Percentiles rank a stretch among this genome's conserved stretches.
phyloP scores from a whole-genome alignment of 2,113 vertebrate species.

The Microtus pennsylvanicus region DNA sequence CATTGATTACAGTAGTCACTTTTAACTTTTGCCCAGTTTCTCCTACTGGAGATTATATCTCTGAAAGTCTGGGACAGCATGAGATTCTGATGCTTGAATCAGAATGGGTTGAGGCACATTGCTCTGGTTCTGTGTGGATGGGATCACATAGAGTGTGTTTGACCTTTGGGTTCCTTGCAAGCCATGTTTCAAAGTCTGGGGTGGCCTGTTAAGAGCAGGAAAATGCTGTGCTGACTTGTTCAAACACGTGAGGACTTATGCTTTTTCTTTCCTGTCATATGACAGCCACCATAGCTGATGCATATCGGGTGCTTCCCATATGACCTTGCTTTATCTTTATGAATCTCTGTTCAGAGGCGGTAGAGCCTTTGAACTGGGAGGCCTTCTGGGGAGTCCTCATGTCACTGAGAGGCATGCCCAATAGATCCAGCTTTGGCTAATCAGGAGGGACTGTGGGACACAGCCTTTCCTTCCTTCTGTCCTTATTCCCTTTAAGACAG shows the following conservation, averaged over 20 bases:
- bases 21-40: neutral
- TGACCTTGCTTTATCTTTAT: neutral
- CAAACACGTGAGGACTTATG: neutral
- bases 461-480: neutral
- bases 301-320: neutral
- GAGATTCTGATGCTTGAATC: neutral
- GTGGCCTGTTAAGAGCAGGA: neutral
- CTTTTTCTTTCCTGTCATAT: neutral
- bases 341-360: neutral
- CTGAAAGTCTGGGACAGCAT: neutral
- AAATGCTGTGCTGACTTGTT: constrained; percentile 21
- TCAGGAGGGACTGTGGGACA: neutral
- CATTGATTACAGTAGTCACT: neutral
- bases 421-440: neutral
- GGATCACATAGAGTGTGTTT: neutral
- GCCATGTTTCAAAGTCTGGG: neutral
- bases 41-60: neutral
- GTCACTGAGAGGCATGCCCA: neutral
- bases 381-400: neutral
- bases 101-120: neutral
- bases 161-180: neutral
- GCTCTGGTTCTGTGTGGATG: neutral
- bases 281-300: neutral
- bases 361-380: neutral
- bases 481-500: neutral